Conservation (phyloP, 2,888 invertebrate genomes). For the Theristus sp. region DNA sequence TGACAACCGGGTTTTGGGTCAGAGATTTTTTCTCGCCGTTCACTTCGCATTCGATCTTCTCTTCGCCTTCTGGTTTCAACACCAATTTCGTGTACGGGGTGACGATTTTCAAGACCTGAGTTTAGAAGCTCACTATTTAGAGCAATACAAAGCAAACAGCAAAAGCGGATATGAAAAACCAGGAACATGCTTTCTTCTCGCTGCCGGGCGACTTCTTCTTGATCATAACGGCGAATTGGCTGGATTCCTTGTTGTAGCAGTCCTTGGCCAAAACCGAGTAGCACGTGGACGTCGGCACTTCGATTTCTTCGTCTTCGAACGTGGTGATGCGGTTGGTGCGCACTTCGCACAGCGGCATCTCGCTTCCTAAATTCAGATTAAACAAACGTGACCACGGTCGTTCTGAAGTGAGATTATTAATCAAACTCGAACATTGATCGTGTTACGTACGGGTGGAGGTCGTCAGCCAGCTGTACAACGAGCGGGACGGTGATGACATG, state of each 20-base stretch:
- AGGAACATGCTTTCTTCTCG: constrained; percentile 13
- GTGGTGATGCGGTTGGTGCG: constrained; percentile 14
- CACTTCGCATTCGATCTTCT: background rate
- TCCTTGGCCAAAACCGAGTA: constrained; percentile 33
- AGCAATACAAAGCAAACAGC: too few relatives aligned
- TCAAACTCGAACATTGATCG: too few relatives aligned
- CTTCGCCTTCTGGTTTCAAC: background rate
- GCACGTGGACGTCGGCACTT: constrained; percentile 24
- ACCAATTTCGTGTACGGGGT: background rate
- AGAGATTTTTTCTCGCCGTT: background rate
- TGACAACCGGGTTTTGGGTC: background rate
- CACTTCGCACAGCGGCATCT: constrained; percentile 8
- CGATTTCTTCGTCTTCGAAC: constrained; percentile 22
- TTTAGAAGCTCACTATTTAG: too few relatives aligned
- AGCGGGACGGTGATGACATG: constrained; percentile 7
- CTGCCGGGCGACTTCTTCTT: constrained; percentile 16
- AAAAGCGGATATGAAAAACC: too few relatives aligned
- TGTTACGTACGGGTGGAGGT: too few relatives aligned
- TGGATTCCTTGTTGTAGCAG: constrained; percentile 22
- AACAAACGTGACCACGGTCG: too few relatives aligned
- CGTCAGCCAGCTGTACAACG: background rate
- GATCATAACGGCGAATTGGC: constrained; percentile 28
- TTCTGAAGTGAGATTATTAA: too few relatives aligned
- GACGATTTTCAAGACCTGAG: constrained; percentile 1
- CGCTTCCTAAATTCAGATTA: too few relatives aligned